A percentile compares a stretch with the other conserved stretches of the same genome.
These are phyloP conservation scores for Pagrus major DNA, from an alignment of 2,113 vertebrate genomes.

Conservation along the genomic window DNA sequence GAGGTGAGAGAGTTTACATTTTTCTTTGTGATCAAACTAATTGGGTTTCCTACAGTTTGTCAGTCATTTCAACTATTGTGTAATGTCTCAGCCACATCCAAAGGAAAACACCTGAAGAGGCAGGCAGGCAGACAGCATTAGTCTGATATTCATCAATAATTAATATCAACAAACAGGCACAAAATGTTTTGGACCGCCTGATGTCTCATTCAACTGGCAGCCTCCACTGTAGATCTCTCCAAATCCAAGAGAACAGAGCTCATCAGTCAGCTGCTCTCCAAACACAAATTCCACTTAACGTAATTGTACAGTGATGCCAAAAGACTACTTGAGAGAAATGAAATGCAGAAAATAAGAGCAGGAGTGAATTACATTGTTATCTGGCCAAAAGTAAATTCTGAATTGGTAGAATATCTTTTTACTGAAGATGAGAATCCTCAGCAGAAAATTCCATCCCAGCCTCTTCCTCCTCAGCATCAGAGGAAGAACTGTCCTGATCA, in stretches of 20 bases:
- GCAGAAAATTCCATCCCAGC: too few species aligned
- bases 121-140: not conserved
- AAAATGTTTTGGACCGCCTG: not conserved
- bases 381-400: constrained; percentile 6
- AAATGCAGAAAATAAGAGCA: not conserved
- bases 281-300: constrained; percentile 18
- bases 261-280: not conserved
- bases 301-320: constrained; percentile 36
- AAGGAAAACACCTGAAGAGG: not conserved
- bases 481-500: too few species aligned
- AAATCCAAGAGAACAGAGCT: not conserved
- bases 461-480: too few species aligned
- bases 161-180: not conserved
- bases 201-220: not conserved
- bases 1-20: too few species aligned
- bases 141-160: not conserved
- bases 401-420: not conserved
- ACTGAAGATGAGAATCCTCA: not conserved
- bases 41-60: not conserved
- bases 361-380: constrained; percentile 17
- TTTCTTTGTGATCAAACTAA: not conserved
- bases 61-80: not conserved
- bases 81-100: not conserved
- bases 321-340: constrained; percentile 1
- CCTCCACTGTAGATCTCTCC: not conserved